Percentiles rank a stretch among this genome's conserved stretches.
phyloP scores from a whole-genome alignment of 2,113 vertebrate species.

The Steatornis caripensis region DNA sequence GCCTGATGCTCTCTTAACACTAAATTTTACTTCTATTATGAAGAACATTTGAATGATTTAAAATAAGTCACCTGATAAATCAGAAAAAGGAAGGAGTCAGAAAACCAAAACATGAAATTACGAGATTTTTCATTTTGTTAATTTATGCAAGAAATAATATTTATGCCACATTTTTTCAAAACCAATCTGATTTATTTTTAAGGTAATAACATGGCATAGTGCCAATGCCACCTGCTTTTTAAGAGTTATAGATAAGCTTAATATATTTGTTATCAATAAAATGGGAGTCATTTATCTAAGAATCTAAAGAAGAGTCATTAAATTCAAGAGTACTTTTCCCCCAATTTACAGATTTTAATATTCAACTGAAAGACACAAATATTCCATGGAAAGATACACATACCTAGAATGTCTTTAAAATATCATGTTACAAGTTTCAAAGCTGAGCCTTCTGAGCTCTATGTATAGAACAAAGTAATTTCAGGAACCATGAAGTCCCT shows the following conservation, averaged over 20 bases:
- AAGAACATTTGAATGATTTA: background rate
- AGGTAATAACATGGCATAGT: background rate
- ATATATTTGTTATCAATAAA: background rate
- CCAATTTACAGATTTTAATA: background rate
- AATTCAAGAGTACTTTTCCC: background rate
- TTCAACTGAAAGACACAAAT: background rate
- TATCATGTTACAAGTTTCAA: background rate
- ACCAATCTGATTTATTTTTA: background rate
- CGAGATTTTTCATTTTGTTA: background rate
- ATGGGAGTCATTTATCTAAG: background rate
- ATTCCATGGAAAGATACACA: background rate
- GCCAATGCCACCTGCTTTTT: background rate
- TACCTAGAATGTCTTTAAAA: background rate
- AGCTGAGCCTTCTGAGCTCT: background rate
- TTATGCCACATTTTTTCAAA: background rate
- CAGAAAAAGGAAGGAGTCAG: background rate
- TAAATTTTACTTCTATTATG: background rate
- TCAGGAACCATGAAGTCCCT: background rate
- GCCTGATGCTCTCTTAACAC: background rate
- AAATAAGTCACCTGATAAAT: background rate
- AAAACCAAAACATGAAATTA: background rate
- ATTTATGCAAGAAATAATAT: background rate
- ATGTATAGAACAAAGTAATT: background rate
- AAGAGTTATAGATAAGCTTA: background rate
- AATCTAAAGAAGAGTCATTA: background rate